A percentile compares a stretch with the other conserved stretches of the same genome.
Evolutionary conservation across 2,888 invertebrate species (phyloP).

Genomic region (Lochmaea capreae): DNA sequence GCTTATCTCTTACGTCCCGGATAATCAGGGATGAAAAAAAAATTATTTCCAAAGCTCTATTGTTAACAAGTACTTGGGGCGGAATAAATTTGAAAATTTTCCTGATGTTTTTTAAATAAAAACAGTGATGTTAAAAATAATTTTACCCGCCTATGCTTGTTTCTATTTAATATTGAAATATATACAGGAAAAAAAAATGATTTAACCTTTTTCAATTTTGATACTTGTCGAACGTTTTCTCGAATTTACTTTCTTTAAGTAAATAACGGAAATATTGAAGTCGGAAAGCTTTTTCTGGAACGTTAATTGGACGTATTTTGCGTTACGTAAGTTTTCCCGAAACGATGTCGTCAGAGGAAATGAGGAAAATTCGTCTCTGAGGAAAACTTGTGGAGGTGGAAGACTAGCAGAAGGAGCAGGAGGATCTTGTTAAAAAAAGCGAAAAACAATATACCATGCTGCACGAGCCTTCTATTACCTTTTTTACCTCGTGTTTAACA

Average conservation of each 20-base stretch:
- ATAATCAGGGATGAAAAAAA: too few relatives aligned
- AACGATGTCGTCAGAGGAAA: conserved; percentile 37
- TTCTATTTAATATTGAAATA: conserved; percentile 28
- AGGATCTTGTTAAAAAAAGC: too few relatives aligned
- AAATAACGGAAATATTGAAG: conserved; percentile 22
- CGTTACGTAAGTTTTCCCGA: conserved; percentile 36
- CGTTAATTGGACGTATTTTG: conserved; percentile 38
- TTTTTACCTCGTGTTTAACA: conserved; percentile 17
- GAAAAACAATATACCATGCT: not conserved
- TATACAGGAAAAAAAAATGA: conserved; percentile 1
- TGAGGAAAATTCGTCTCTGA: conserved; percentile 38
- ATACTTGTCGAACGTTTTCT: conserved; percentile 26
- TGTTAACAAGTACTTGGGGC: too few relatives aligned
- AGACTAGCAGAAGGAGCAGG: not conserved
- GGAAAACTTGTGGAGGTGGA: conserved; percentile 30
- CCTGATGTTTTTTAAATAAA: too few relatives aligned
- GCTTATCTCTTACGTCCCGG: too few relatives aligned
- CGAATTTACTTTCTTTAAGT: conserved; percentile 36
- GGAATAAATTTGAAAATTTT: too few relatives aligned
- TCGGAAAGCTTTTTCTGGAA: conserved; percentile 8
- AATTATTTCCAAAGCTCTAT: too few relatives aligned
- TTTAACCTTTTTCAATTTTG: conserved; percentile 19
- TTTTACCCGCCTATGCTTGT: not conserved
- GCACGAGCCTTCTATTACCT: conserved; percentile 2
- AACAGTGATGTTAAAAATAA: too few relatives aligned